Evolutionary conservation across 2,888 invertebrate species (phyloP).

Genomic region (Steinernema carpocapsae): DNA sequence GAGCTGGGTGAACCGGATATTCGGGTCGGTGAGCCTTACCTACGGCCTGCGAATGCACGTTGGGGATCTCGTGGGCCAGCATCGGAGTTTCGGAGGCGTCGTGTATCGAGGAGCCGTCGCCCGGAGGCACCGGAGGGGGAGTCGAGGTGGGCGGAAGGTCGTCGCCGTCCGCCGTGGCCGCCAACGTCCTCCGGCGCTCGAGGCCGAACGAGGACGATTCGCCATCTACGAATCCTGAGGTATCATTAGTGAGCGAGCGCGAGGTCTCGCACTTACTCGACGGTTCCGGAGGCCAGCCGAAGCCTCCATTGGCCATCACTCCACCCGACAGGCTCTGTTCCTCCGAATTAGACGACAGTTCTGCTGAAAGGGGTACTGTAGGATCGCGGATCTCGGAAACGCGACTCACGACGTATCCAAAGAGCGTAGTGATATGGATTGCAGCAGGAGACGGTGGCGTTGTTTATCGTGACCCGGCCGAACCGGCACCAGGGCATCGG

Average conservation of each 20-base stretch:
- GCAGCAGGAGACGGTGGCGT: conserved; percentile 67
- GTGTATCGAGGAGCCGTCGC: not conserved
- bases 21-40: not conserved
- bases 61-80: conserved; percentile 38
- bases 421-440: conserved; percentile 67
- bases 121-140: conserved; percentile 42
- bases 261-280: conserved; percentile 41
- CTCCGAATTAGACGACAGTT: conserved; percentile 48
- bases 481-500: conserved; percentile 68
- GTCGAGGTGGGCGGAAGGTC: conserved; percentile 41
- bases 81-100: conserved; percentile 33
- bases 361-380: conserved; percentile 47
- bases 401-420: conserved; percentile 63
- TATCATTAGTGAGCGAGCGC: conserved; percentile 33
- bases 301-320: conserved; percentile 50
- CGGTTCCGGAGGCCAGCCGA: conserved; percentile 34
- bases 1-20: conserved; percentile 5
- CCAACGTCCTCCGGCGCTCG: conserved; percentile 25
- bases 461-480: conserved; percentile 67
- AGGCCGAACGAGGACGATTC: conserved; percentile 30
- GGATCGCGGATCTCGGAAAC: not conserved
- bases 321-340: conserved; percentile 49
- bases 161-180: not conserved
- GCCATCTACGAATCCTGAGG: conserved; percentile 31
- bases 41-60: conserved; percentile 39